A percentile compares a stretch with the other conserved stretches of the same genome.
Evolutionary conservation across 2,888 invertebrate genomes (phyloP).

Genomic region (Drosophila siamana): DNA sequence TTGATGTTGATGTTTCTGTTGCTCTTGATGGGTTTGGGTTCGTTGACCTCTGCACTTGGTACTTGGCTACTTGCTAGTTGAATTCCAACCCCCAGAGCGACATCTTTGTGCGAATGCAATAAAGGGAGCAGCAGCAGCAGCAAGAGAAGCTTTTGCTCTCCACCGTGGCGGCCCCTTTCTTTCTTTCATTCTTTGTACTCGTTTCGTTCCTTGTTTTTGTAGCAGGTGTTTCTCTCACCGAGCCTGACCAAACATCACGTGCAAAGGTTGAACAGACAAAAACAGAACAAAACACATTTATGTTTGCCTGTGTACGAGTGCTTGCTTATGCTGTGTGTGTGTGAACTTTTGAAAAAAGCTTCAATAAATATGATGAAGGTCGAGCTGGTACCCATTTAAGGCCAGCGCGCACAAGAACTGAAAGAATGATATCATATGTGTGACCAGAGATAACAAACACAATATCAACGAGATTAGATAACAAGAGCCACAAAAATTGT

Average conservation of each 20-base stretch:
- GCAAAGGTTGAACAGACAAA: conserved; percentile 43
- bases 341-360: conserved; percentile 50
- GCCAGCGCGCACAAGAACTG: conserved; percentile 34
- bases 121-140: conserved; percentile 27
- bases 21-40: conserved; percentile 27
- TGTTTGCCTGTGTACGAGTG: conserved; percentile 1
- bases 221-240: conserved; percentile 49
- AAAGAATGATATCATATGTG: conserved; percentile 69
- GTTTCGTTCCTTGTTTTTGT: conserved; percentile 20
- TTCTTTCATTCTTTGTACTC: too few species aligned
- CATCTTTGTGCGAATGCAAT: conserved; percentile 58
- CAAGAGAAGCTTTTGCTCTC: conserved; percentile 39
- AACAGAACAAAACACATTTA: conserved; percentile 29
- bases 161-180: conserved; percentile 5
- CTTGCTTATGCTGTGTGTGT: conserved; percentile 11
- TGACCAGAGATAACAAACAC: conserved; percentile 71
- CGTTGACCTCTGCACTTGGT: conserved; percentile 45
- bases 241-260: conserved; percentile 60
- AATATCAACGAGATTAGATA: conserved; percentile 62
- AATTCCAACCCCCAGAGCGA: conserved; percentile 54
- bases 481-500: conserved; percentile 35
- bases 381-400: conserved; percentile 53
- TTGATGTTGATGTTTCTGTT: background rate
- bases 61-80: background rate
- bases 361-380: conserved; percentile 72